These are phyloP conservation scores for Mugil cephalus DNA, from an alignment of 2,113 vertebrate genomes.

Conservation along the genomic window DNA sequence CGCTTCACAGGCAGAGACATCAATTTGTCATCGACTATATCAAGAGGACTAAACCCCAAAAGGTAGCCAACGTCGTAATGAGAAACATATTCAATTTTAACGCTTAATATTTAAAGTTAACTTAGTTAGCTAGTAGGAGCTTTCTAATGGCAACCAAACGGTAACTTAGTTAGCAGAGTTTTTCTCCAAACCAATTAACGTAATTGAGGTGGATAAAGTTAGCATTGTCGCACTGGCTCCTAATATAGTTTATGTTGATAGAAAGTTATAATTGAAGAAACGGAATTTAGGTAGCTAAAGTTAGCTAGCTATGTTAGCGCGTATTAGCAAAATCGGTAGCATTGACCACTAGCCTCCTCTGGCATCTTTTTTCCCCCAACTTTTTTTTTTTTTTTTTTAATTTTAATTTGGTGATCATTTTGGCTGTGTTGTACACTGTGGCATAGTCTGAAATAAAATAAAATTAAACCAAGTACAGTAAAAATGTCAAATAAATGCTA, in stretches of 20 bases:
- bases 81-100: not conserved
- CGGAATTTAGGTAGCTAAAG: not conserved
- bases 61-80: slow-evolving; percentile 77
- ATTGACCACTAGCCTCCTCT: too few species aligned
- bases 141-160: not conserved
- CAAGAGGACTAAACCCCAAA: slow-evolving; percentile 83
- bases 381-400: too few species aligned
- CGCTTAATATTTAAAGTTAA: not conserved
- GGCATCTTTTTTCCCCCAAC: too few species aligned
- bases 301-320: not conserved
- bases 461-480: too few species aligned
- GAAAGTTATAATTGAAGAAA: too few species aligned
- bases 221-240: too few species aligned
- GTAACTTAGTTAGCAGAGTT: not conserved
- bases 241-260: too few species aligned
- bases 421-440: too few species aligned
- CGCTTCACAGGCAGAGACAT: slow-evolving; percentile 89
- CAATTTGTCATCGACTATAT: slow-evolving; percentile 91
- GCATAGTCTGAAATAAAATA: too few species aligned
- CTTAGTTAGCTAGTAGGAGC: not conserved
- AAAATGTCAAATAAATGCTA: too few species aligned
- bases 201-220: not conserved
- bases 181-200: not conserved
- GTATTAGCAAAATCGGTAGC: too few species aligned
- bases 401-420: too few species aligned